These are phyloP conservation scores for Micoletzkya japonica DNA, from an alignment of 2,888 invertebrate genomes.

Conservation along the genomic window DNA sequence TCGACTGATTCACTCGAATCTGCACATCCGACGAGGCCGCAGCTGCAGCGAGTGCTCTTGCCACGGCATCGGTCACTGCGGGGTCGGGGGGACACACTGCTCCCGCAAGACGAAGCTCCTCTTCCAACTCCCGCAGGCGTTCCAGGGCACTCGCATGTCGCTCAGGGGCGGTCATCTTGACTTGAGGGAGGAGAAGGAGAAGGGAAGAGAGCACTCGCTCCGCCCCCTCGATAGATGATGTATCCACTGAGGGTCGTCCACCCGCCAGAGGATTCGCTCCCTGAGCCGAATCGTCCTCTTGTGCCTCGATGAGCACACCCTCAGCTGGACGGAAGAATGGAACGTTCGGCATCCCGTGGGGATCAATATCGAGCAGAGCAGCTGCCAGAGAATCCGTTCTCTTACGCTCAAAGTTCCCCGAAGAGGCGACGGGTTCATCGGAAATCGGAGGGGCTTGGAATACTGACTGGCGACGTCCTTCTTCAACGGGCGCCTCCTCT, in stretches of 20 bases:
- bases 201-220: constrained; percentile 41
- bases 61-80: constrained; percentile 56
- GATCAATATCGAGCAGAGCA: constrained; percentile 44
- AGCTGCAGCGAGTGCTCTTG: constrained; percentile 50
- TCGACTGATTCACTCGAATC: constrained; percentile 58
- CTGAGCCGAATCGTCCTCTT: constrained; percentile 35
- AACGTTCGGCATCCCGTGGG: constrained; percentile 43
- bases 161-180: constrained; percentile 43
- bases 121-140: constrained; percentile 54
- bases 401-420: constrained; percentile 44
- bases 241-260: background rate
- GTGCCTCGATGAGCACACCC: constrained; percentile 38
- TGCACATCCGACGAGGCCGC: constrained; percentile 58
- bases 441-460: constrained; percentile 33
- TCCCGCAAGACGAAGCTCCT: constrained; percentile 52
- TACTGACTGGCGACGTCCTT: constrained; percentile 30
- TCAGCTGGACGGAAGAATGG: constrained; percentile 38
- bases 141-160: constrained; percentile 51
- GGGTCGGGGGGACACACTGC: constrained; percentile 58
- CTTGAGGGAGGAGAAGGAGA: constrained; percentile 40
- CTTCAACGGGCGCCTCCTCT: constrained; percentile 27
- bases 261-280: background rate
- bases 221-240: constrained; percentile 28
- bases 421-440: constrained; percentile 47
- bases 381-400: constrained; percentile 48